Conservation (phyloP, 2,113 vertebrate genomes). For the Laticauda laticaudata region DNA sequence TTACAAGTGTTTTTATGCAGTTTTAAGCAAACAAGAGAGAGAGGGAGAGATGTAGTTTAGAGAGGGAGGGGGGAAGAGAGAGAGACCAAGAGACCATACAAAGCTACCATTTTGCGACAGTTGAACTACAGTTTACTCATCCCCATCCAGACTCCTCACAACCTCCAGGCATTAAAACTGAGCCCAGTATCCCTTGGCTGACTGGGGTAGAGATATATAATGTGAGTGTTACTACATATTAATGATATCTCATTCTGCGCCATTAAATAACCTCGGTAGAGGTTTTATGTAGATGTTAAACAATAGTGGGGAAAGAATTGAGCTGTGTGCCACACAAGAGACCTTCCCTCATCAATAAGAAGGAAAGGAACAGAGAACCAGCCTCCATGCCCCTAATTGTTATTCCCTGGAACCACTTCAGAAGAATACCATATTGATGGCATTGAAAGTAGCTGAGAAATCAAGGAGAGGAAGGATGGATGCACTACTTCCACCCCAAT, state of each 20-base stretch:
- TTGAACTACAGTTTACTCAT: not conserved
- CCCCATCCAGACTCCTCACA: not conserved
- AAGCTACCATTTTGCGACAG: not conserved
- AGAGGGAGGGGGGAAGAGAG: no score
- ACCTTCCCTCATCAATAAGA: no score
- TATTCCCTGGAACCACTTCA: not conserved
- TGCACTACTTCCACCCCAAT: not conserved
- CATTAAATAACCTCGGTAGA: not conserved
- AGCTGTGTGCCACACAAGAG: not conserved
- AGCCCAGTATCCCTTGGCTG: not conserved
- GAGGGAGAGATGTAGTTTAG: no score
- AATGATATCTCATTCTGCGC: not conserved
- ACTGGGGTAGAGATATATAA: not conserved
- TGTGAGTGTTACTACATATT: not conserved
- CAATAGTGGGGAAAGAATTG: not conserved
- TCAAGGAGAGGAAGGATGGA: not conserved
- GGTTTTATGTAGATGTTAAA: not conserved
- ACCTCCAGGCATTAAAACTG: not conserved
- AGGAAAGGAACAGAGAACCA: no score
- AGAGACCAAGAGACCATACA: no score
- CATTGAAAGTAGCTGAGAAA: not conserved
- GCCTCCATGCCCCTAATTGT: no score
- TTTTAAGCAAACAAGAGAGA: not conserved
- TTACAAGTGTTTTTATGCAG: not conserved
- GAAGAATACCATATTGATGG: not conserved